A percentile compares a stretch with the other conserved stretches of the same genome.
These are phyloP conservation scores for Drosophila helvetica DNA, from an alignment of 2,888 invertebrate genomes.

Conservation along the genomic window DNA sequence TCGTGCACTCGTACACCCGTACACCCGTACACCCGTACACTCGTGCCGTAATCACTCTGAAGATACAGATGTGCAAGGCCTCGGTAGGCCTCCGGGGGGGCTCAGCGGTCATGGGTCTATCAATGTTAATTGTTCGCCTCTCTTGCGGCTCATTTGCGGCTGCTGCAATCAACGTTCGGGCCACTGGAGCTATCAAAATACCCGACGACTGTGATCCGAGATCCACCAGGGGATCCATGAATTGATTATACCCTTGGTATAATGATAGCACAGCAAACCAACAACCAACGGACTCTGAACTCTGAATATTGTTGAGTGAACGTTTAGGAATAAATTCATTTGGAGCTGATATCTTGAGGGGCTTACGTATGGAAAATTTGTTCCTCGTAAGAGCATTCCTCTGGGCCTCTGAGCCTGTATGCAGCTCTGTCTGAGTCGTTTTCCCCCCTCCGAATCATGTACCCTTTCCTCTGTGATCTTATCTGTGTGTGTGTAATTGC, in stretches of 20 bases:
- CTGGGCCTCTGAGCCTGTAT: too few species aligned
- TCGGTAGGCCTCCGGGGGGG: background rate
- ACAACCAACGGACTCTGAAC: background rate
- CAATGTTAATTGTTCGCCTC: constrained; percentile 44
- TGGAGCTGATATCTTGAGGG: background rate
- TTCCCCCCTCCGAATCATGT: background rate
- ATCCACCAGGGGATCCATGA: background rate
- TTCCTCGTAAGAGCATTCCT: too few species aligned
- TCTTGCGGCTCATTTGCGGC: constrained; percentile 4
- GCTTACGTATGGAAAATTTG: background rate
- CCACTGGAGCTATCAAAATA: background rate
- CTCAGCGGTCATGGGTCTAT: constrained; percentile 44
- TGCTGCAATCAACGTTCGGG: constrained; percentile 6
- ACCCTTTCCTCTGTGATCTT: constrained; percentile 15
- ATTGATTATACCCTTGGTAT: constrained; percentile 21
- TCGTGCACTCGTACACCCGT: too few species aligned
- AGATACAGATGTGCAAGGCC: too few species aligned
- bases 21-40: too few species aligned
- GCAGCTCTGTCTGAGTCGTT: too few species aligned
- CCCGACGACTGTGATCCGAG: constrained; percentile 5
- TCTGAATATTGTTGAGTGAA: background rate
- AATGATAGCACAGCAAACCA: background rate
- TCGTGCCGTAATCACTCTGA: constrained; percentile 1
- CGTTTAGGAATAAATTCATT: background rate
- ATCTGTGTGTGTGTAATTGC: constrained; percentile 26